These are phyloP conservation scores for Cephalopterus ornatus DNA, from an alignment of 2,113 vertebrate genomes.

Conservation along the genomic window DNA sequence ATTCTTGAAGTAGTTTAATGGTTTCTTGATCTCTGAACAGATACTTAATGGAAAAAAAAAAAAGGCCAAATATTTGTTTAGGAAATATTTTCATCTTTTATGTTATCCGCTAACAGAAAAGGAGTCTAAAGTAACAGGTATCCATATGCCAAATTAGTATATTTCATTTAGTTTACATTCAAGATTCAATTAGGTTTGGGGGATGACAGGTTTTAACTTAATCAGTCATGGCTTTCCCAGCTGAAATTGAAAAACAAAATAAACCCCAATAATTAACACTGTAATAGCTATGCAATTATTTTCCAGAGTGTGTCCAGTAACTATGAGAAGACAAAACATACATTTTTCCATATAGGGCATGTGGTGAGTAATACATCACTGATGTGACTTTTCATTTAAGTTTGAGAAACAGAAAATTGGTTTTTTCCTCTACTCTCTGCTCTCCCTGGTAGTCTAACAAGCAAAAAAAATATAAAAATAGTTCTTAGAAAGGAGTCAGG, in stretches of 20 bases:
- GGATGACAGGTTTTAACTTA: not conserved
- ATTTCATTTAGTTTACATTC: not conserved
- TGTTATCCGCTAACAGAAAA: not conserved
- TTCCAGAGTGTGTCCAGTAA: not conserved
- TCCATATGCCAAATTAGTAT: not conserved
- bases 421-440: not conserved
- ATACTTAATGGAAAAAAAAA: not conserved
- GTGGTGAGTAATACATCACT: not conserved
- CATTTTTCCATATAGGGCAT: not conserved
- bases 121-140: not conserved
- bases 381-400: not conserved
- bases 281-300: not conserved
- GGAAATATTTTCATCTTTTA: not conserved
- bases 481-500: not conserved
- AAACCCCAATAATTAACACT: not conserved
- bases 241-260: not conserved
- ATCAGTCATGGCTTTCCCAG: not conserved
- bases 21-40: not conserved
- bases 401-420: not conserved
- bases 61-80: not conserved
- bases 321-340: not conserved
- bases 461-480: not conserved
- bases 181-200: not conserved
- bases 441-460: not conserved
- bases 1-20: not conserved